Evolutionary conservation across 2,888 invertebrate species (phyloP).

Genomic region (Myopa tessellatipennis): DNA sequence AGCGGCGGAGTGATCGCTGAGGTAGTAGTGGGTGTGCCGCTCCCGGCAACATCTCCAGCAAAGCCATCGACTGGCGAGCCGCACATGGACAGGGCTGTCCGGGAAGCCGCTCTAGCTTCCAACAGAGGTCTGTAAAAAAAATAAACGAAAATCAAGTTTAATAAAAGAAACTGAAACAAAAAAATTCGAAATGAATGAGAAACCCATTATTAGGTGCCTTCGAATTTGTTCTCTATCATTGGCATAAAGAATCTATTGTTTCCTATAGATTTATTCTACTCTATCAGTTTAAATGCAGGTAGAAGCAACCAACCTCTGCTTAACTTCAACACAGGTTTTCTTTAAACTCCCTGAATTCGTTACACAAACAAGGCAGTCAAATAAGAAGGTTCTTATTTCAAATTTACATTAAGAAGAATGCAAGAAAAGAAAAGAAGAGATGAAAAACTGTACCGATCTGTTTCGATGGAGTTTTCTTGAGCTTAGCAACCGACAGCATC

Average conservation of each 20-base stretch:
- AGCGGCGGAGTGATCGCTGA: slow-evolving; percentile 46
- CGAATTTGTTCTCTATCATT: too few species aligned
- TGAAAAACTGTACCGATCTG: neutral
- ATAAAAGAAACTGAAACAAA: neutral
- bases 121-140: slow-evolving; percentile 33
- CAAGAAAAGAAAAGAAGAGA: neutral
- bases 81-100: slow-evolving; percentile 36
- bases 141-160: neutral
- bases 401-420: neutral
- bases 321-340: neutral
- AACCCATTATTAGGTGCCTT: too few species aligned
- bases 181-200: neutral
- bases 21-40: slow-evolving; percentile 29
- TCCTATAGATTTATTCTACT: too few species aligned
- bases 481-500: neutral
- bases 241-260: too few species aligned
- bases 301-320: neutral
- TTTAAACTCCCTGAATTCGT: neutral
- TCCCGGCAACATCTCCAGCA: slow-evolving; percentile 4
- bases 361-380: neutral
- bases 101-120: slow-evolving; percentile 31
- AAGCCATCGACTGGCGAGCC: slow-evolving; percentile 15
- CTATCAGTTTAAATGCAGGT: too few species aligned
- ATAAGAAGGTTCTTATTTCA: neutral
- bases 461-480: neutral